Conservation (phyloP, 2,113 vertebrate genomes). For the Sus scrofa region DNA sequence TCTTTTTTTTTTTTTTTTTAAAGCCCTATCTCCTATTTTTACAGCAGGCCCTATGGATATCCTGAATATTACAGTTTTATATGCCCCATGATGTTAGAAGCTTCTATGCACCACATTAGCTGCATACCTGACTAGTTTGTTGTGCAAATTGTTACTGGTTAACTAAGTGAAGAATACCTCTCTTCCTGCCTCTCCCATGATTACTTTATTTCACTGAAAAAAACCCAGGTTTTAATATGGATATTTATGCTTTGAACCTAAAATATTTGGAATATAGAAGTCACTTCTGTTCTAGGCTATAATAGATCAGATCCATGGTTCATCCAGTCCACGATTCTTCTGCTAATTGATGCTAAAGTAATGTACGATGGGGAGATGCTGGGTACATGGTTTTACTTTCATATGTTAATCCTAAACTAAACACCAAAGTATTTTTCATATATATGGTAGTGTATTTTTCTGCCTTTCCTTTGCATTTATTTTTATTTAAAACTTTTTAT, state of each 20-base stretch:
- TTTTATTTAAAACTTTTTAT: slow-evolving; percentile 40
- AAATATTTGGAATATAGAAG: background rate
- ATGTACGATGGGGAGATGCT: background rate
- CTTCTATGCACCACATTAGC: background rate
- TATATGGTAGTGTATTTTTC: background rate
- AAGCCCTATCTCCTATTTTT: background rate
- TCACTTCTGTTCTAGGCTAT: background rate
- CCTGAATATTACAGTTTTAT: background rate
- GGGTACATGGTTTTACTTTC: background rate
- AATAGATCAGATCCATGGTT: background rate
- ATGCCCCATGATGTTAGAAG: background rate
- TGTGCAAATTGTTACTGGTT: slow-evolving; percentile 2
- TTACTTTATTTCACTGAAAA: background rate
- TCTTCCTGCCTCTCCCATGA: background rate
- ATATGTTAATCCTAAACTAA: background rate
- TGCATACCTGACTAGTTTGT: background rate
- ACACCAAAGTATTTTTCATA: background rate
- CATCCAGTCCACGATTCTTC: background rate
- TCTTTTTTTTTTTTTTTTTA: background rate
- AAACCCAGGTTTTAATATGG: background rate
- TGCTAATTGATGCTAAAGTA: background rate
- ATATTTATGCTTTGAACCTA: background rate
- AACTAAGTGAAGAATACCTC: background rate
- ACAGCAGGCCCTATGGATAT: background rate
- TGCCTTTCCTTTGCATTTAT: background rate